Evolutionary conservation across 2,113 vertebrate species (phyloP), one percentile per base, ranked within the genome.

Genomic region (Lanius collurio): DNA sequence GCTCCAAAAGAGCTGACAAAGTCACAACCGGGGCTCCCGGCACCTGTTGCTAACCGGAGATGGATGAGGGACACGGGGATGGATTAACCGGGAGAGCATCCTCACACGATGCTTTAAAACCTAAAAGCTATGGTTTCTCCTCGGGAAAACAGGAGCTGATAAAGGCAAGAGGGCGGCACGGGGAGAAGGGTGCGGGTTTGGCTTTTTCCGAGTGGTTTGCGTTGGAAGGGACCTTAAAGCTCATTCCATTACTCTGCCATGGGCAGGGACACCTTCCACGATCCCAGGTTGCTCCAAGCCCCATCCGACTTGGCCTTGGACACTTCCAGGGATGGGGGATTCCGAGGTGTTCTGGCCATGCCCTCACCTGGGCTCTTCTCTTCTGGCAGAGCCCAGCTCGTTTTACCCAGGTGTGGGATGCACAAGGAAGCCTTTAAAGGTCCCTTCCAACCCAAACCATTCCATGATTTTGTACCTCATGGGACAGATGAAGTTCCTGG

Each of bases 131-230:
- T 0, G 19, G 5, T 13, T 67, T 39, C 16, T 56, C 16, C 73
- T n/a, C 2, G 3, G 18, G 47, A 10, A 37, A 26, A 22, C 0
- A 1, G 4, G 42, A 49, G 67, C 8, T 13, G 75, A 2, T 16
- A 21, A n/a, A 70, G 41, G 44, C 8, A 1, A 4, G n/a, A 28
- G 39, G 20, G 8, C 1, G 4, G 26, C 4, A 5, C 2, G 17
- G 6, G 31, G 15, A 30, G 77, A 12, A 30, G 44, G 35, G 4
- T 1, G 8, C 3, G 14, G 28, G 11, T n/a, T 19, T 5, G 69
- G 46, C 4, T 46, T 55, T 71, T 75, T 15, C 20, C 2, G 3
- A 5, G 2, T 8, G 62, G 11, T 74, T 60, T 46, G 78, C 0
- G 2, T 39, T 14, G 27, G 59, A 53, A 89, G 50, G 33, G 37